A percentile compares a stretch with the other conserved stretches of the same genome.
Conservation (phyloP, 2,888 invertebrate species). For the Spisula solida region DNA sequence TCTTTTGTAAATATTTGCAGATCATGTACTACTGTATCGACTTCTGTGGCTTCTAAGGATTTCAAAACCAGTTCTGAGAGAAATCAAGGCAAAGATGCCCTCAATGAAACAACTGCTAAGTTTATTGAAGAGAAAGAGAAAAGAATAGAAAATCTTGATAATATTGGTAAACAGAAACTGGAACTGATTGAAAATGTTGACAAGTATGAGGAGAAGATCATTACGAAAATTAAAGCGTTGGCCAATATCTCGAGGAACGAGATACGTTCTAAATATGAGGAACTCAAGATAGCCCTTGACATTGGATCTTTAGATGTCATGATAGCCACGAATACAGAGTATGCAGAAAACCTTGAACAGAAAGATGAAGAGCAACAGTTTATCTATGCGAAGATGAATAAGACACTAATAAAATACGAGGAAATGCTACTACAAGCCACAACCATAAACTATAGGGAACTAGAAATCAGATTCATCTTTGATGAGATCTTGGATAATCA, state of each 20-base stretch:
- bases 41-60: background rate
- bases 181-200: background rate
- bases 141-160: background rate
- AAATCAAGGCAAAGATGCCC: background rate
- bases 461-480: background rate
- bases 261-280: background rate
- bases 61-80: background rate
- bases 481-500: background rate
- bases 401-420: background rate
- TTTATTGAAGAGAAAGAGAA: conserved; percentile 1
- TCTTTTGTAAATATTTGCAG: background rate
- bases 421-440: background rate
- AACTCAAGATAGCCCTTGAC: background rate
- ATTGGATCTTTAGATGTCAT: background rate
- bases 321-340: background rate
- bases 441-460: too few species aligned
- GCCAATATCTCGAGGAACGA: conserved; percentile 1
- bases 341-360: background rate
- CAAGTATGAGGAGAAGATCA: background rate
- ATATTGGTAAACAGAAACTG: background rate
- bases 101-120: background rate
- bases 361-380: background rate
- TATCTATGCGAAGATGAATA: background rate
- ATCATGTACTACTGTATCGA: background rate
- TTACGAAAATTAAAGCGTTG: conserved; percentile 10